Evolutionary conservation across 2,797 vertebrate species (phyloP).

Genomic region (Acanthis flammea): DNA sequence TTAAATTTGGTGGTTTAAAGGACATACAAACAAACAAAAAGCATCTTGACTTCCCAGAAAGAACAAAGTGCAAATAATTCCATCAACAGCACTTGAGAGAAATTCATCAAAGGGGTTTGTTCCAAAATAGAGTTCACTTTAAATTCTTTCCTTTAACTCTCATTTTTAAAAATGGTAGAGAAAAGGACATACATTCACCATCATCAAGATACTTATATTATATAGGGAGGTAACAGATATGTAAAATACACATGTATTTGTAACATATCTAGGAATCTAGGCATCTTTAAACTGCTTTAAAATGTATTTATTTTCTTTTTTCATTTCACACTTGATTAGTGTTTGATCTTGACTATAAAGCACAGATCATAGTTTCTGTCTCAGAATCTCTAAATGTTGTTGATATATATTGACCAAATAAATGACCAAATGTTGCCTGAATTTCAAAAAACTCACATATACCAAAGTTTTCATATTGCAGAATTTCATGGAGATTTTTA

Average conservation of each 20-base stretch:
- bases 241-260: background rate
- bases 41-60: conserved; percentile 44
- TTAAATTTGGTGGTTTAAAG: conserved; percentile 57
- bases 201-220: background rate
- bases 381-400: background rate
- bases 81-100: background rate
- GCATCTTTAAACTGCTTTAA: background rate
- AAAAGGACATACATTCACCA: background rate
- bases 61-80: background rate
- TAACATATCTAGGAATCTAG: background rate
- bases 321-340: background rate
- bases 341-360: background rate
- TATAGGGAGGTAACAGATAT: background rate
- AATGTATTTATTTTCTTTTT: background rate
- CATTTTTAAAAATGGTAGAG: background rate
- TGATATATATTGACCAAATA: background rate
- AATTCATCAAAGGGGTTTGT: background rate
- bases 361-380: background rate
- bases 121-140: background rate
- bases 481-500: background rate
- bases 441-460: background rate
- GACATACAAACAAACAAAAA: conserved; percentile 44
- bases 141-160: background rate
- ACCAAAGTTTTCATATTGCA: background rate
- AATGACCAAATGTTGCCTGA: background rate